A percentile compares a stretch with the other conserved stretches of the same genome.
Evolutionary conservation across 2,888 invertebrate genomes (phyloP).

Genomic region (Phyllotreta striolata): DNA sequence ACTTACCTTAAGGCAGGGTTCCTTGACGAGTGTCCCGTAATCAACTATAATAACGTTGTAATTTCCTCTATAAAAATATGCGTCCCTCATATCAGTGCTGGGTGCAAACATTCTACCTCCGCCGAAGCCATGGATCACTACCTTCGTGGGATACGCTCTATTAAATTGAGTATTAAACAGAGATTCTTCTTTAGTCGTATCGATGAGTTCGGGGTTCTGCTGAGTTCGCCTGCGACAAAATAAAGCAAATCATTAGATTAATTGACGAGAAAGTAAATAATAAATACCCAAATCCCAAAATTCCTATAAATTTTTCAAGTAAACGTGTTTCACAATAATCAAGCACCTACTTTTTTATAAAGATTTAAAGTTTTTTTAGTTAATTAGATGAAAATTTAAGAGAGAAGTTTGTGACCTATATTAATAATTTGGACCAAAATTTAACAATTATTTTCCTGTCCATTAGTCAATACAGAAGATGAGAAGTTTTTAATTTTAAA

Average conservation of each 20-base stretch:
- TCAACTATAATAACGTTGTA: conserved; percentile 90
- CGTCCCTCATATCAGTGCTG: conserved; percentile 84
- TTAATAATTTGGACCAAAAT: too few species aligned
- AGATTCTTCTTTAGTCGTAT: conserved; percentile 75
- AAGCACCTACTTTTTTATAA: conserved; percentile 10
- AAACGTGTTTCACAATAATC: background rate
- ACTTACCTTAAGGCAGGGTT: conserved; percentile 76
- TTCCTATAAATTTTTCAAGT: too few species aligned
- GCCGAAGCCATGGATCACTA: conserved; percentile 91
- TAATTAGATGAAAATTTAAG: too few species aligned
- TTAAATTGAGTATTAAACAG: conserved; percentile 80
- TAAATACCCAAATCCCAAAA: too few species aligned
- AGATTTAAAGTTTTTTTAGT: background rate
- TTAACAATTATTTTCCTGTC: too few species aligned
- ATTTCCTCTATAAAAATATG: conserved; percentile 80
- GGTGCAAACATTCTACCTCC: conserved; percentile 83
- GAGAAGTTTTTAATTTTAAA: too few species aligned
- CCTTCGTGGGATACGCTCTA: conserved; percentile 79
- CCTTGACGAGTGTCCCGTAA: conserved; percentile 79
- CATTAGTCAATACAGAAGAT: too few species aligned
- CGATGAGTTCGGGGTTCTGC: conserved; percentile 74
- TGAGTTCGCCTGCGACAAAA: conserved; percentile 71
- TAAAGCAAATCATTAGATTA: conserved; percentile 5
- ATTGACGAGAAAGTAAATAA: too few species aligned
- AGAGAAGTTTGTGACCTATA: too few species aligned